A percentile compares a stretch with the other conserved stretches of the same genome.
Conservation (phyloP, 2,797 vertebrate species). For the Amblyraja radiata region DNA sequence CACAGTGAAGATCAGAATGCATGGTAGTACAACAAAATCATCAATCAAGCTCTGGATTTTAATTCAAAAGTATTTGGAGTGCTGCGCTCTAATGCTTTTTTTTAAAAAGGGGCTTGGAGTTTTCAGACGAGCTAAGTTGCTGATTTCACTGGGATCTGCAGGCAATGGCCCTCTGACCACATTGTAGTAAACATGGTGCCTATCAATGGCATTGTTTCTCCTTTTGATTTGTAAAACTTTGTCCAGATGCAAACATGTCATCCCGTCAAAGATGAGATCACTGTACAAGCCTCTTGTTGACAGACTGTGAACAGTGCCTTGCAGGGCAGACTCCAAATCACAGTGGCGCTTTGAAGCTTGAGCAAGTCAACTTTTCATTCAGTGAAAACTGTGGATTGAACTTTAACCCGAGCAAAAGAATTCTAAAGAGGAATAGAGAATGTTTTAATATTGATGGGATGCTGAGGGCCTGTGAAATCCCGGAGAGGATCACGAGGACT, state of each 20-base stretch:
- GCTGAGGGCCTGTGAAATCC: background rate
- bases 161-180: background rate
- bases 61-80: background rate
- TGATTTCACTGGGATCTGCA: background rate
- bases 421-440: background rate
- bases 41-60: background rate
- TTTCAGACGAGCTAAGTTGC: background rate
- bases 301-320: background rate
- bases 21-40: background rate
- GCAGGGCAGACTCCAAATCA: background rate
- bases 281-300: background rate
- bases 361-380: conserved; percentile 10
- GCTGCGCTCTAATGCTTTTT: no score
- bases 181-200: background rate
- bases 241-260: background rate
- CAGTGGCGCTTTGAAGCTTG: background rate
- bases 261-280: background rate
- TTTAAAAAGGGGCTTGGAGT: background rate
- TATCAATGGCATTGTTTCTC: background rate
- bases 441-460: background rate
- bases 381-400: background rate
- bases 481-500: background rate
- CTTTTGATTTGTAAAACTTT: background rate
- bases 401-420: conserved; percentile 13
- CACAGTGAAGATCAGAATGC: background rate